Conservation (phyloP, 2,797 vertebrate species). For the Fundulus diaphanus region DNA sequence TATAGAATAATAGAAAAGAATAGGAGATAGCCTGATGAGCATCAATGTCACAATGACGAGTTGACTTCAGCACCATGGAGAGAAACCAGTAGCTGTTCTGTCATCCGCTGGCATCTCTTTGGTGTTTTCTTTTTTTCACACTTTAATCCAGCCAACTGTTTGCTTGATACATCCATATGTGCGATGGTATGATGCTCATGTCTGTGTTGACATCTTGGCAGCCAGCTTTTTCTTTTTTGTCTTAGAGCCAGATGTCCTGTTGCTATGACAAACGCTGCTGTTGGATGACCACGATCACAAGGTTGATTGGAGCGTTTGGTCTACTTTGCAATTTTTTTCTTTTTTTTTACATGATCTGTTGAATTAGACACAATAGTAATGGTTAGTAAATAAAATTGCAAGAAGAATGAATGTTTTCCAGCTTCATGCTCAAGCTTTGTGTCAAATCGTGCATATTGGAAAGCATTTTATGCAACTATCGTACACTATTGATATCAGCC, state of each 20-base stretch:
- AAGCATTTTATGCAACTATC: neutral
- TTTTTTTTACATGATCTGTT: neutral
- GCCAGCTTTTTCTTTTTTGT: conserved; percentile 13
- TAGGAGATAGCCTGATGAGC: neutral
- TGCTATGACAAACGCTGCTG: conserved; percentile 24
- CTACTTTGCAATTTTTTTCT: neutral
- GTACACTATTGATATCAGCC: neutral
- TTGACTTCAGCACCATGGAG: conserved; percentile 65
- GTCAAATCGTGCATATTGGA: neutral
- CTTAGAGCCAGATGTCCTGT: conserved; percentile 3
- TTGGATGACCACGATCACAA: neutral
- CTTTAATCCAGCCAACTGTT: conserved; percentile 22
- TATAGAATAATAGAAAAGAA: neutral
- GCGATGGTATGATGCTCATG: neutral
- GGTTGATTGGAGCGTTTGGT: conserved; percentile 4
- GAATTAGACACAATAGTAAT: neutral
- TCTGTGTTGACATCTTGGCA: neutral
- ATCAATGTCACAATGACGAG: conserved; percentile 12
- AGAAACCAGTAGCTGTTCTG: conserved; percentile 37
- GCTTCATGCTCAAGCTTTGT: neutral
- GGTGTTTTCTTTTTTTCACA: conserved; percentile 18
- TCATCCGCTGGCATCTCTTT: conserved; percentile 17
- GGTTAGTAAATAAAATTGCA: neutral
- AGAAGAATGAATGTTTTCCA: neutral
- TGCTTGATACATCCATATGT: conserved; percentile 16